Evolutionary conservation across 2,888 invertebrate genomes (phyloP), one percentile per base, ranked within the genome.

Genomic region (Bombylius major): DNA sequence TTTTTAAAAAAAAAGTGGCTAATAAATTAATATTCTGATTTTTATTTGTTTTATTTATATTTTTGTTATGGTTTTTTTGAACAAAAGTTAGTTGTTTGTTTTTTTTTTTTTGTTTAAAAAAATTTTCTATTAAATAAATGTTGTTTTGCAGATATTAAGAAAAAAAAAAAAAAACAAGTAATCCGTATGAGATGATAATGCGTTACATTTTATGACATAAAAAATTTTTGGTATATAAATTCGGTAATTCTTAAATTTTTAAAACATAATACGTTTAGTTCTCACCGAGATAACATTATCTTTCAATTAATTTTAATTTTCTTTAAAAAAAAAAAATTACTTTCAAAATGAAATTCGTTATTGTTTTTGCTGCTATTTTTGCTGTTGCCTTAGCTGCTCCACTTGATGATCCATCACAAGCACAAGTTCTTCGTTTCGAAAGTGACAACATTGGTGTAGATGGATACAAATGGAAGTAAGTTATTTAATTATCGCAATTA

Each of bases 351-450:
- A 67, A 70, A 68, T 67, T 68, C 65, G 60, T 66, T 59, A 63
- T 70, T 53, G 67, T 69, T 53, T 60, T 71, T 61, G 67, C 65
- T 63, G 69, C 65, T 55, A 58, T 67, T 55, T 59, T 66, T 58
- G 69, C 68, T 51, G 63, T 68, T 52, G 70, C 64, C 39, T 59
- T 65, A 57, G 69, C 67, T 39, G 70, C 69, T 47, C 65, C 70
- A 34, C 32, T 60, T 32, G 67, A 66, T 56, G 61, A 64, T 7
- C 59, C 66, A 56, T 70, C 79, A 66, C 80, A 82, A 63, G 82
- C 81, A 4, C 78, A 79, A 65, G 76, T 84, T 60, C 61, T 82
- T 51, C 79, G 79, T 60, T 82, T 80, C 65, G 82, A 83, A 48
- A 74, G 76, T 58, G 78, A 83, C 67, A 81, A 81, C 63, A 74